These are phyloP conservation scores for Idaea aversata DNA, from an alignment of 2,888 invertebrate genomes.

Conservation along the genomic window DNA sequence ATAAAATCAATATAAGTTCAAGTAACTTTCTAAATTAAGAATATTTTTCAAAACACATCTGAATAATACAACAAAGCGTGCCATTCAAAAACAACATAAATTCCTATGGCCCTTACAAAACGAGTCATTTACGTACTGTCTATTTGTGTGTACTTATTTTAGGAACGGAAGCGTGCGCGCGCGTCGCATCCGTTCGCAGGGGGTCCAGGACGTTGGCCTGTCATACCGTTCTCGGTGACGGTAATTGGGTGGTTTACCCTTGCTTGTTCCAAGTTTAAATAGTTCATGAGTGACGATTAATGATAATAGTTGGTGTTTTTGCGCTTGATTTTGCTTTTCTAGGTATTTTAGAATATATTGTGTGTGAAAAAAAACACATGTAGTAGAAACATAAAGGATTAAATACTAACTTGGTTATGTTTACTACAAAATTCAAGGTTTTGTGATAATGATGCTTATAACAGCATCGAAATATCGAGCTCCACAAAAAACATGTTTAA, in stretches of 20 bases:
- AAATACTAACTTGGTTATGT: too few relatives aligned
- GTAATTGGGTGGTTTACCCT: constrained; percentile 31
- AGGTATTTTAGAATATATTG: too few relatives aligned
- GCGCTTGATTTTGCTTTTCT: too few relatives aligned
- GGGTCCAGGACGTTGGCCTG: constrained; percentile 48
- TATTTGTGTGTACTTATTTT: constrained; percentile 50
- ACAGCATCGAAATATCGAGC: too few relatives aligned
- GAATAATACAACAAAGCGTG: background rate
- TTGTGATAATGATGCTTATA: too few relatives aligned
- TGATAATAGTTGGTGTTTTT: background rate
- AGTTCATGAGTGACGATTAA: background rate
- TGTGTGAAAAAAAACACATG: too few relatives aligned
- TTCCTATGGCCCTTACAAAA: constrained; percentile 32
- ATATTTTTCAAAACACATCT: background rate
- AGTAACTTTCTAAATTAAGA: background rate
- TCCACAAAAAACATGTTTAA: too few relatives aligned
- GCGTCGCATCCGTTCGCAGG: constrained; percentile 54
- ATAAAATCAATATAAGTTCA: background rate
- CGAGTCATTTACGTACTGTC: constrained; percentile 25
- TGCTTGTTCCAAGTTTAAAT: constrained; percentile 3
- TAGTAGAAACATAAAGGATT: too few relatives aligned
- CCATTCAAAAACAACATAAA: background rate
- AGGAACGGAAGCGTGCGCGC: constrained; percentile 44
- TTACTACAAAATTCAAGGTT: too few relatives aligned
- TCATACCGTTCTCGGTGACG: constrained; percentile 8